phyloP scores from a whole-genome alignment of 2,113 vertebrate species.

The Cinclus mexicanus region DNA sequence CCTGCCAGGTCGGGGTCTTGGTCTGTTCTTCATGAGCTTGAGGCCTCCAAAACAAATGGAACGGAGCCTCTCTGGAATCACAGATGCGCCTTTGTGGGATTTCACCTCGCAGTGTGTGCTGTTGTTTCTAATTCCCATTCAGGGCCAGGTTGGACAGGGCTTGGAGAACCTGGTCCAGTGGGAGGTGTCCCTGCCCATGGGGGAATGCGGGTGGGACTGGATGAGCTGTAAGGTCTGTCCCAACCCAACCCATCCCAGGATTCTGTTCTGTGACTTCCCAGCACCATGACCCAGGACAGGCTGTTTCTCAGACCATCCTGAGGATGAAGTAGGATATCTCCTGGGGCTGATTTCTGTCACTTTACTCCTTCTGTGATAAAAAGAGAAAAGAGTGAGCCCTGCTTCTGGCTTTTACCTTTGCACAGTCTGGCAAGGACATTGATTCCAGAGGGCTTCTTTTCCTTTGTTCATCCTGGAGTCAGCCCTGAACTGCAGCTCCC shows the following conservation, averaged over 20 bases:
- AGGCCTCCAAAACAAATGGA: background rate
- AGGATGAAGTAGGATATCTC: background rate
- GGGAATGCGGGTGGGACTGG: background rate
- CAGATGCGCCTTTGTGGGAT: background rate
- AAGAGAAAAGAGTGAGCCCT: background rate
- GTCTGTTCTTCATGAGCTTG: background rate
- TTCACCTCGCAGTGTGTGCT: background rate
- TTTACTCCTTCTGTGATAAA: background rate
- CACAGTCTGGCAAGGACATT: background rate
- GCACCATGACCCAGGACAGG: background rate
- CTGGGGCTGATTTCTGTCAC: background rate
- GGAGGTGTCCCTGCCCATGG: background rate
- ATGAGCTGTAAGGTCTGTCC: background rate
- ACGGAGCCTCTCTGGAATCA: background rate
- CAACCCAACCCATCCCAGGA: background rate
- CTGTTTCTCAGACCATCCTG: background rate
- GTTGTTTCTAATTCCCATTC: background rate
- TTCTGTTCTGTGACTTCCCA: background rate
- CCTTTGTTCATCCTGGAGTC: background rate
- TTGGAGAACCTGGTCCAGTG: background rate
- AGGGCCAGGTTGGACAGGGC: background rate
- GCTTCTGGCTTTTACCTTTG: background rate
- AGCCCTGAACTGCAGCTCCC: background rate
- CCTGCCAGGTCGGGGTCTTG: background rate
- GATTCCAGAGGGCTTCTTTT: background rate